These are phyloP conservation scores for Encarsia formosa DNA, from an alignment of 2,888 invertebrate species.

Conservation along the genomic window DNA sequence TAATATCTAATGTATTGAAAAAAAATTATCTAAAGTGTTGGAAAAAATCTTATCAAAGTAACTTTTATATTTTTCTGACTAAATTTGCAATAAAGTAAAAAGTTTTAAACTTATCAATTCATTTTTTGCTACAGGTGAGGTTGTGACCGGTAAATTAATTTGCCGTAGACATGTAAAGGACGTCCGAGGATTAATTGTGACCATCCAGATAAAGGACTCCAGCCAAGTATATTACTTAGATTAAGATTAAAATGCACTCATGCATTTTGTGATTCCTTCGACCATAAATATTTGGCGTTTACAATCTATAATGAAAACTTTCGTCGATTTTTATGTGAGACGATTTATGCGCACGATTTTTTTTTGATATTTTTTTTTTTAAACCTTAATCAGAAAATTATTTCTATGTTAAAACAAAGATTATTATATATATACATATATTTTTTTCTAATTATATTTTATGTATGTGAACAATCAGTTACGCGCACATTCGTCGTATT, in stretches of 20 bases:
- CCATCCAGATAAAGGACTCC: conserved; percentile 56
- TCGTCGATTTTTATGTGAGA: conserved; percentile 8
- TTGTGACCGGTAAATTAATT: conserved; percentile 64
- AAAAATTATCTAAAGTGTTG: too few relatives aligned
- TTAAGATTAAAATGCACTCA: conserved; percentile 26
- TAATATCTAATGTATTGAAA: too few relatives aligned
- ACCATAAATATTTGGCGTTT: conserved; percentile 7
- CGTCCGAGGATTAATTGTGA: conserved; percentile 69
- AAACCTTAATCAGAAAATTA: too few relatives aligned
- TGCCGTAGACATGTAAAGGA: conserved; percentile 72
- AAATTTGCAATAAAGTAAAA: too few relatives aligned
- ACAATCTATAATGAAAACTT: conserved; percentile 1
- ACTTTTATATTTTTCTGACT: too few relatives aligned
- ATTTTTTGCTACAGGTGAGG: conserved; percentile 53
- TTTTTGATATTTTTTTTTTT: conserved; percentile 5
- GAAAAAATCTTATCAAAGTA: too few relatives aligned
- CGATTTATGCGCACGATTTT: conserved; percentile 3
- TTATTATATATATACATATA: too few relatives aligned
- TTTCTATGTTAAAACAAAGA: too few relatives aligned
- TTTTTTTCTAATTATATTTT: conserved; percentile 18
- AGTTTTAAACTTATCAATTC: neutral
- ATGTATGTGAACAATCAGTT: conserved; percentile 4
- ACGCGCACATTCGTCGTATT: conserved; percentile 7
- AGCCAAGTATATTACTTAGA: conserved; percentile 47
- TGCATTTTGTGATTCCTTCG: neutral